Conservation (phyloP, 2,797 vertebrate species). For the Enteromius paludinosus region DNA sequence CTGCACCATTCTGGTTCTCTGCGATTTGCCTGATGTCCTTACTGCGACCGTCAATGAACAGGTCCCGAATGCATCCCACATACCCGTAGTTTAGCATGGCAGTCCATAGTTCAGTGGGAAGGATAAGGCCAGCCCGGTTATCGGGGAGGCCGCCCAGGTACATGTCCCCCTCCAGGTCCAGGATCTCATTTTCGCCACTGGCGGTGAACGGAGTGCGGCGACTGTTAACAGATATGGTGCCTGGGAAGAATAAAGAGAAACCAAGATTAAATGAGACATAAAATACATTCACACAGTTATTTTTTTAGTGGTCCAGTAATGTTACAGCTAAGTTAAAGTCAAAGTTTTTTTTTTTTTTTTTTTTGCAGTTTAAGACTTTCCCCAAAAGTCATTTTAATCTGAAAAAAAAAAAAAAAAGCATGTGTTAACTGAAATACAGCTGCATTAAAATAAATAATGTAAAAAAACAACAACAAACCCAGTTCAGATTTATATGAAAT, state of each 20-base stretch:
- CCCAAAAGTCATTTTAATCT: not conserved
- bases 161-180: conserved; percentile 97
- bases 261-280: not conserved
- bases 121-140: conserved; percentile 90
- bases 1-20: conserved; percentile 91
- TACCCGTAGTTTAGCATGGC: conserved; percentile 99
- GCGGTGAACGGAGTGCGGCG: conserved; percentile 95
- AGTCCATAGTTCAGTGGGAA: conserved; percentile 97
- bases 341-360: not conserved
- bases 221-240: conserved; percentile 98
- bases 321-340: not conserved
- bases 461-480: not conserved
- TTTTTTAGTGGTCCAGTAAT: not conserved
- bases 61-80: conserved; percentile 94
- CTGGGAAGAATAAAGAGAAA: conserved; percentile 68
- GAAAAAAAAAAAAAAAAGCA: not conserved
- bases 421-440: not conserved
- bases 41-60: conserved; percentile 96
- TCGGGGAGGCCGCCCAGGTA: conserved; percentile 94
- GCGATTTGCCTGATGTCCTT: conserved; percentile 98
- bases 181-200: conserved; percentile 96
- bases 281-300: not conserved
- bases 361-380: not conserved
- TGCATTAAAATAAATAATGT: not conserved
- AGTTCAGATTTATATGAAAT: not conserved